Evolutionary conservation across 2,888 invertebrate species (phyloP).

Genomic region (Brachyptera risi): DNA sequence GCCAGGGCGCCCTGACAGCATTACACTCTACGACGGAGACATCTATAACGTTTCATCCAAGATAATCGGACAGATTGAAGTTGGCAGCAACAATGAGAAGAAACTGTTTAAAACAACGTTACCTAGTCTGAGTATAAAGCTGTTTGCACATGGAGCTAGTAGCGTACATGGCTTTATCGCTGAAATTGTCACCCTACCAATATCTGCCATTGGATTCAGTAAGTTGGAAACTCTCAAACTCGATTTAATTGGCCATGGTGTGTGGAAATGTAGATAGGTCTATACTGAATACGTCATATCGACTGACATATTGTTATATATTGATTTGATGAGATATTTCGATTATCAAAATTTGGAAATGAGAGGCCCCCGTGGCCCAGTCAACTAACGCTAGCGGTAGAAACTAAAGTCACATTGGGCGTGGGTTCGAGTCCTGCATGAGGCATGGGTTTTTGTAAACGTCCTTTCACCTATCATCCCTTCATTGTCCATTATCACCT

Average conservation of each 20-base stretch:
- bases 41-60: conserved; percentile 72
- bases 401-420: too few relatives aligned
- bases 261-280: too few relatives aligned
- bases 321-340: conserved; percentile 19
- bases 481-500: too few relatives aligned
- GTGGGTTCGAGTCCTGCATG: too few relatives aligned
- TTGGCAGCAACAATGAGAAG: conserved; percentile 66
- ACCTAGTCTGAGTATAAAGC: conserved; percentile 79
- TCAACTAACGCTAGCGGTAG: too few relatives aligned
- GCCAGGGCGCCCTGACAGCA: conserved; percentile 76
- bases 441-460: too few relatives aligned
- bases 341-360: too few relatives aligned
- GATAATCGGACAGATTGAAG: conserved; percentile 65
- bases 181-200: conserved; percentile 91
- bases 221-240: conserved; percentile 45
- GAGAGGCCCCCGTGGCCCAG: too few relatives aligned
- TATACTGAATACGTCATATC: too few relatives aligned
- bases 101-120: conserved; percentile 70
- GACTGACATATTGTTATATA: too few relatives aligned
- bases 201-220: conserved; percentile 87
- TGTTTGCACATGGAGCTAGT: conserved; percentile 94
- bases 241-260: background rate
- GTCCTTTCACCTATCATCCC: too few relatives aligned
- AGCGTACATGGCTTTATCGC: conserved; percentile 95
- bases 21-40: conserved; percentile 88